Conservation (phyloP, 2,888 invertebrate genomes). For the Pseudanteris insignis region DNA sequence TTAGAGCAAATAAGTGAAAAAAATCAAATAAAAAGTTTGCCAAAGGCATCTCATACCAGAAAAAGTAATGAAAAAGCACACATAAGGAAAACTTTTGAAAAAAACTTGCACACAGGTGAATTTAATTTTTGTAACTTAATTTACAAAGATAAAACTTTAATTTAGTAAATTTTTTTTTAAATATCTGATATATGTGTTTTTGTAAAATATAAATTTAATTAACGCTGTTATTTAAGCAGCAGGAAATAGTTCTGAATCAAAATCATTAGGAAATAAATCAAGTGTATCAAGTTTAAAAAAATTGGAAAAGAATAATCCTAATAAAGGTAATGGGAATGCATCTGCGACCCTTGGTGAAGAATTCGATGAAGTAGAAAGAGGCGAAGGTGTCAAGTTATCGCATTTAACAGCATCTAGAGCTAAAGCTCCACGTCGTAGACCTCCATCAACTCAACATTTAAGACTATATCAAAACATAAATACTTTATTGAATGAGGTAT, state of each 20-base stretch:
- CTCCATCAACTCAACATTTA: slow-evolving; percentile 70
- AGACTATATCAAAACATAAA: slow-evolving; percentile 53
- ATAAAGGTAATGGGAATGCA: slow-evolving; percentile 47
- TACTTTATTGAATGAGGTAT: no score
- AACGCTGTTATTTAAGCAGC: no score
- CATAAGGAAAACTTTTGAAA: slow-evolving; percentile 58
- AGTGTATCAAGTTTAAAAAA: slow-evolving; percentile 55
- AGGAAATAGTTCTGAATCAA: no score
- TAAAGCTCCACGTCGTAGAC: slow-evolving; percentile 74
- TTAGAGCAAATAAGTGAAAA: slow-evolving; percentile 49
- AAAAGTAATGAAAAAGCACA: slow-evolving; percentile 60
- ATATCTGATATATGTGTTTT: no score
- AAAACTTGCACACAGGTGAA: no score
- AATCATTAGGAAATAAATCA: not conserved
- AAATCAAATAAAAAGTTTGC: slow-evolving; percentile 45
- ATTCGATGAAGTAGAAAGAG: slow-evolving; percentile 67
- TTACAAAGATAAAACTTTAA: no score
- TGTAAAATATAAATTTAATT: no score
- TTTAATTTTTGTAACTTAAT: no score
- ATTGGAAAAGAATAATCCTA: slow-evolving; percentile 52
- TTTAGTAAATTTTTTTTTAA: no score
- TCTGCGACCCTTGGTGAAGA: slow-evolving; percentile 60
- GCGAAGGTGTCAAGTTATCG: slow-evolving; percentile 66
- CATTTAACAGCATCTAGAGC: slow-evolving; percentile 70
- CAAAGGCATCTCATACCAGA: slow-evolving; percentile 46